Conservation (phyloP, 2,888 invertebrate species). For the Lissonota sp. region DNA sequence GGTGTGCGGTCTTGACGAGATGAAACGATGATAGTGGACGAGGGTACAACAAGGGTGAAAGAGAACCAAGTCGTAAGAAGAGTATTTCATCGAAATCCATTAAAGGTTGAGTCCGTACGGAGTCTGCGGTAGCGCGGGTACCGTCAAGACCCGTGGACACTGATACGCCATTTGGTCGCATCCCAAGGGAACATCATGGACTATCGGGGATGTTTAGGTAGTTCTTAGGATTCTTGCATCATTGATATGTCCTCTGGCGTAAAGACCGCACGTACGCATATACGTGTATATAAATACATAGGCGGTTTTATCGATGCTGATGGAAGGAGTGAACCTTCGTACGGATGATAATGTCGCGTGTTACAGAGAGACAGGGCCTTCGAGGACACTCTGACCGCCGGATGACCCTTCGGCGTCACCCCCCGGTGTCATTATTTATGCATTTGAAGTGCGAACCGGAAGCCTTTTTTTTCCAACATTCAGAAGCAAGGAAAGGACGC, state of each 20-base stretch:
- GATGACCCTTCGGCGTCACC: slow-evolving; percentile 75
- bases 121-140: slow-evolving; percentile 8
- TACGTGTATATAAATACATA: too few relatives aligned
- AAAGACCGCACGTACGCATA: slow-evolving; percentile 47
- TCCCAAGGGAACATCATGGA: slow-evolving; percentile 75
- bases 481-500: slow-evolving; percentile 19
- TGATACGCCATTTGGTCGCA: slow-evolving; percentile 76
- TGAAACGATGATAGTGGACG: slow-evolving; percentile 3
- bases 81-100: slow-evolving; percentile 58
- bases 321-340: slow-evolving; percentile 54
- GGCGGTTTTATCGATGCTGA: not conserved
- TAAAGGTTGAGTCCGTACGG: slow-evolving; percentile 41
- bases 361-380: slow-evolving; percentile 62
- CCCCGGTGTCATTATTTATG: slow-evolving; percentile 76
- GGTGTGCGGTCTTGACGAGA: not conserved
- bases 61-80: not conserved
- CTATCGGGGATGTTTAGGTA: slow-evolving; percentile 78
- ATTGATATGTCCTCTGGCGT: slow-evolving; percentile 73
- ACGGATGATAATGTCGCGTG: slow-evolving; percentile 45
- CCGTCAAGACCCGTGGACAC: slow-evolving; percentile 71
- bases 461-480: slow-evolving; percentile 71
- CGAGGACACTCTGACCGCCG: slow-evolving; percentile 67
- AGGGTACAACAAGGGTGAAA: not conserved
- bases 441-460: slow-evolving; percentile 75
- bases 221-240: slow-evolving; percentile 77